These are phyloP conservation scores for Athene noctua DNA, from an alignment of 2,113 vertebrate species.

Conservation along the genomic window DNA sequence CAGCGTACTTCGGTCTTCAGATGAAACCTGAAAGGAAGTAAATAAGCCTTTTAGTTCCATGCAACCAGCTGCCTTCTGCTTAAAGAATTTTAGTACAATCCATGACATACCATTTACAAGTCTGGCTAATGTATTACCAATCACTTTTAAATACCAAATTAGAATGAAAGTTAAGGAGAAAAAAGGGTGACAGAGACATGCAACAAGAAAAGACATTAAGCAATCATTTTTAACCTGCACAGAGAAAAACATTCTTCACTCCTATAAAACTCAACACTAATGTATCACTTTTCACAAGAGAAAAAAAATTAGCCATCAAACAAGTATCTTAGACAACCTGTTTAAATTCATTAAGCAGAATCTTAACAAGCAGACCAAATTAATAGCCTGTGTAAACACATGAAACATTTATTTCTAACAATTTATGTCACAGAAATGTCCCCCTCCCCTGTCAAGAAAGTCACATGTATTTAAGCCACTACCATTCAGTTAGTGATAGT, in stretches of 20 bases:
- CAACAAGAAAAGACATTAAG: neutral
- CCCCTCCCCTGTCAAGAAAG: neutral
- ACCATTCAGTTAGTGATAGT: neutral
- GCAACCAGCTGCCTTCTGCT: neutral
- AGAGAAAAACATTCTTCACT: neutral
- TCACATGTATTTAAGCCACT: neutral
- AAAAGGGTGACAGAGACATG: neutral
- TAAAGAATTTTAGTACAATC: neutral
- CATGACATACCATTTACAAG: neutral
- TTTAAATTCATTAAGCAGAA: neutral
- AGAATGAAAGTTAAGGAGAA: neutral
- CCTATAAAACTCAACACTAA: neutral
- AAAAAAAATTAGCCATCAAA: neutral
- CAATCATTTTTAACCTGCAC: neutral
- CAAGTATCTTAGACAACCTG: neutral
- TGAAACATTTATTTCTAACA: neutral
- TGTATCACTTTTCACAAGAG: neutral
- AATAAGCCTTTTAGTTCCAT: neutral
- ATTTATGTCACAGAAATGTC: neutral
- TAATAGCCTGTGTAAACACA: neutral
- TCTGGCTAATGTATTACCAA: neutral
- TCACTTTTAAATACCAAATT: neutral
- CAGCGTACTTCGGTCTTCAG: constrained; percentile 86
- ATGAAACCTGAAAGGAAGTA: constrained; percentile 77
- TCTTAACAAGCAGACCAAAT: neutral